phyloP scores from a whole-genome alignment of 2,888 invertebrate genomes.

The Sinotaia quadrata region DNA sequence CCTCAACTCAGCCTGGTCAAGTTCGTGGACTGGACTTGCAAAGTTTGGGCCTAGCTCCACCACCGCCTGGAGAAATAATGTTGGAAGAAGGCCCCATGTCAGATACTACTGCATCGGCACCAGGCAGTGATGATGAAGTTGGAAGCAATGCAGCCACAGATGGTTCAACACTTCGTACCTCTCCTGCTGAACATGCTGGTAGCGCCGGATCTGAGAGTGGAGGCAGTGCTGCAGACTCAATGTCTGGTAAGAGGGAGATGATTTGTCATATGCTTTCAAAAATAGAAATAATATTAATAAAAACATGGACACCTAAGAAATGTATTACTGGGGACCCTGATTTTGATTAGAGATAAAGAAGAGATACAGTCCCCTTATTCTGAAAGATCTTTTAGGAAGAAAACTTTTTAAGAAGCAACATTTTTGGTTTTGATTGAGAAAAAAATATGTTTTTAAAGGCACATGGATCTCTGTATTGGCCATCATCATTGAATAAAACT shows the following conservation, averaged over 20 bases:
- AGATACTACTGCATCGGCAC: constrained; percentile 88
- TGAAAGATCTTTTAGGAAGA: no score
- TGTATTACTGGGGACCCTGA: no score
- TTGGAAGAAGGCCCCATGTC: constrained; percentile 80
- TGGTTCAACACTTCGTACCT: constrained; percentile 90
- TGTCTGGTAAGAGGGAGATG: constrained; percentile 76
- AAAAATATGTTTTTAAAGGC: no score
- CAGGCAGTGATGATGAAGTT: constrained; percentile 90
- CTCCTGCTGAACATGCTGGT: constrained; percentile 82
- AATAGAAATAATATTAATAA: no score
- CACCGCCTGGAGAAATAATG: constrained; percentile 13
- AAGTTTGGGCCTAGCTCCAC: constrained; percentile 31
- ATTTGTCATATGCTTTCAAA: no score
- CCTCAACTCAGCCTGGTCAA: constrained; percentile 31
- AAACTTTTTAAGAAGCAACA: no score
- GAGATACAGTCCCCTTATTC: no score
- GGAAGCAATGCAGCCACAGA: constrained; percentile 96
- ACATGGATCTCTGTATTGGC: no score
- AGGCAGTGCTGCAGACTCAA: constrained; percentile 92
- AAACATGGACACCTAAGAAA: no score
- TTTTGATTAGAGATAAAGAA: no score
- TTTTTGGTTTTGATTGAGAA: no score
- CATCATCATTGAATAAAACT: no score
- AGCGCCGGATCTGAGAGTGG: constrained; percentile 81
- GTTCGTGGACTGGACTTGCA: constrained; percentile 42